Evolutionary conservation across 2,797 vertebrate genomes (phyloP).

Genomic region (Peromyscus nudipes): DNA sequence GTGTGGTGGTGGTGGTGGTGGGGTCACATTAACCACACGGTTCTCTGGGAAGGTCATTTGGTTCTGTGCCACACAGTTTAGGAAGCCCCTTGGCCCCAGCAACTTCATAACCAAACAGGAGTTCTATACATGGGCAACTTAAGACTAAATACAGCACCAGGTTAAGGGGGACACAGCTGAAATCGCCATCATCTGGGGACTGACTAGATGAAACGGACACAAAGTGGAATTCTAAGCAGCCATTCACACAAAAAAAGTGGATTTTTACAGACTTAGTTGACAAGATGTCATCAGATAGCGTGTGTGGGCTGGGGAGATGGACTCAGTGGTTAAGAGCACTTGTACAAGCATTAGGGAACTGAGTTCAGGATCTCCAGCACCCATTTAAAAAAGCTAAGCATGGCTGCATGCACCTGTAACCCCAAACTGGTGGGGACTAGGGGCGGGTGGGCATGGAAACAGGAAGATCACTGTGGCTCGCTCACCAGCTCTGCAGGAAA

Average conservation of each 20-base stretch:
- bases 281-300: background rate
- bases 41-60: background rate
- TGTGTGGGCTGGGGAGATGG: background rate
- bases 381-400: background rate
- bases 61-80: background rate
- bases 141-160: accelerated
- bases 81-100: background rate
- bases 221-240: background rate
- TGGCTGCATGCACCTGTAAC: background rate
- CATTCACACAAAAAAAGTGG: background rate
- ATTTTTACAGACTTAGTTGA: background rate
- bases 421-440: background rate
- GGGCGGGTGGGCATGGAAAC: background rate
- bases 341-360: background rate
- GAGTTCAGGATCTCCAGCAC: background rate
- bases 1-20: background rate
- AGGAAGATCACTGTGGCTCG: background rate
- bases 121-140: background rate
- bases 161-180: background rate
- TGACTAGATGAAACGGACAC: background rate
- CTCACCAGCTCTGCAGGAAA: background rate
- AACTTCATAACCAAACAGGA: background rate
- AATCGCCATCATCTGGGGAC: background rate
- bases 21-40: accelerated
- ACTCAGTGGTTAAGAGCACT: background rate